phyloP scores from a whole-genome alignment of 2,888 invertebrate genomes.

The Gasteruption jaculator region DNA sequence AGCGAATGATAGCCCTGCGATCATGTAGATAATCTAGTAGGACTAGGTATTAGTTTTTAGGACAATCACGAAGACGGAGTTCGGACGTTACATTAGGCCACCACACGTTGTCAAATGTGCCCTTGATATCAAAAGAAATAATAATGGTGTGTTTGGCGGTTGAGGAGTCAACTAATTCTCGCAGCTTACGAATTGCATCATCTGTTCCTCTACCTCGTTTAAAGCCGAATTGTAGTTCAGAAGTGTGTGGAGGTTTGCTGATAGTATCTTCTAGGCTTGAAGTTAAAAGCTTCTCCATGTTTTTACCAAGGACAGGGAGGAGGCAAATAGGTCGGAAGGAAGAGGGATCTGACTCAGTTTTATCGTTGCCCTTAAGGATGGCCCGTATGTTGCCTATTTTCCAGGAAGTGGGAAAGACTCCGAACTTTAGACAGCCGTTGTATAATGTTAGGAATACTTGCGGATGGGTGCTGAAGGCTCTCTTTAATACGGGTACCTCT shows the following conservation, averaged over 20 bases:
- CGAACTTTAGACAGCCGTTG: background rate
- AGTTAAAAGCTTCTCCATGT: too few species aligned
- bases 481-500: conserved; percentile 1
- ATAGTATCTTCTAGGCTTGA: background rate
- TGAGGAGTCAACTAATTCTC: background rate
- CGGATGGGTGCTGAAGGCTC: background rate
- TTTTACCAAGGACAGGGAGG: too few species aligned
- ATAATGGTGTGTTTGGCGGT: background rate
- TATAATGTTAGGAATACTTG: background rate
- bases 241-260: background rate
- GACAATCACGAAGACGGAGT: too few species aligned
- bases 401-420: conserved; percentile 5
- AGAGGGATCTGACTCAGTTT: too few species aligned
- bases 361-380: too few species aligned
- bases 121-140: conserved; percentile 11
- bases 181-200: conserved; percentile 12
- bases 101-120: conserved; percentile 16
- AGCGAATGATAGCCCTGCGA: background rate
- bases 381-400: background rate
- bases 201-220: background rate
- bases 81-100: conserved; percentile 7
- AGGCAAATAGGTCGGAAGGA: too few species aligned
- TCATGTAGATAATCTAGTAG: conserved; percentile 11
- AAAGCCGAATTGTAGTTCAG: conserved; percentile 17
- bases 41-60: too few species aligned